These are phyloP conservation scores for Leptothorax acervorum DNA, from an alignment of 2,888 invertebrate genomes.

Conservation along the genomic window DNA sequence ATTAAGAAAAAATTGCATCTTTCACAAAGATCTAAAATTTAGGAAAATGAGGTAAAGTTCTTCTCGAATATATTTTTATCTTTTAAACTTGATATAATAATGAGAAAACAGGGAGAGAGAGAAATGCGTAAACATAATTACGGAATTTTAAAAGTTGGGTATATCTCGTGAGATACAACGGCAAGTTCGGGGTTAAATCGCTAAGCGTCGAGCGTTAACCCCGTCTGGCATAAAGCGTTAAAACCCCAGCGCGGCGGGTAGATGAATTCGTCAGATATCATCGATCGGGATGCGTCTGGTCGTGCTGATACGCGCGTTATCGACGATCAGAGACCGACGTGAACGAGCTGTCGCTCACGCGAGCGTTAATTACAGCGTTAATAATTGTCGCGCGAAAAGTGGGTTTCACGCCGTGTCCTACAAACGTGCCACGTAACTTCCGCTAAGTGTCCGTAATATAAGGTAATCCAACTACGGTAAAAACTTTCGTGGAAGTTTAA, in stretches of 20 bases:
- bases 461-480: constrained; percentile 64
- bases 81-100: not conserved
- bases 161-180: not conserved
- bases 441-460: constrained; percentile 27
- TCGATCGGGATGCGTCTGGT: constrained; percentile 60
- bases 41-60: not conserved
- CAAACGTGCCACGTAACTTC: constrained; percentile 38
- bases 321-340: constrained; percentile 42
- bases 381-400: constrained; percentile 46
- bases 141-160: not conserved
- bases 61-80: not conserved
- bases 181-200: constrained; percentile 29
- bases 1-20: not conserved
- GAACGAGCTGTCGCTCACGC: constrained; percentile 40
- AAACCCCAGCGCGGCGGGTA: constrained; percentile 21
- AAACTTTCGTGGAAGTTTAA: constrained; percentile 68
- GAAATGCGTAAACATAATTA: not conserved
- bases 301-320: constrained; percentile 41
- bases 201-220: constrained; percentile 43
- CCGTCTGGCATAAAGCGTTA: constrained; percentile 42
- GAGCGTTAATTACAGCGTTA: constrained; percentile 44
- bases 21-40: not conserved
- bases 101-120: not conserved
- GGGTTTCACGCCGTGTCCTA: constrained; percentile 29
- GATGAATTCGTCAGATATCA: constrained; percentile 54